Percentiles rank a stretch among this genome's conserved stretches.
Conservation (phyloP, 2,113 vertebrate species). For the Oxyura jamaicensis region DNA sequence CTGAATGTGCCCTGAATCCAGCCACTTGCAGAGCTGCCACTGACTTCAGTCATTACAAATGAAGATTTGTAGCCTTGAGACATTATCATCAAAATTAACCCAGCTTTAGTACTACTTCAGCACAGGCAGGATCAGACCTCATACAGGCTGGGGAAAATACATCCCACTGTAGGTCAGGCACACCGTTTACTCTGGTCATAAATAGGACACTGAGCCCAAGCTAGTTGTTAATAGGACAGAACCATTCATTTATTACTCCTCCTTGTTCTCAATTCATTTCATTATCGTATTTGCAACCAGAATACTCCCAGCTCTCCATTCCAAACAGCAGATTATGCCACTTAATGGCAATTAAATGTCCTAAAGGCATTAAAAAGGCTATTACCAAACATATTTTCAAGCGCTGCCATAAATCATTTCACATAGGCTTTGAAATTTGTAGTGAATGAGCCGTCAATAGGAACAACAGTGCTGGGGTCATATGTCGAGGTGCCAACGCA, state of each 20-base stretch:
- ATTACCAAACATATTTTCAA: constrained; percentile 15
- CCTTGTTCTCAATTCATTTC: not conserved
- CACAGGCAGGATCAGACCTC: not conserved
- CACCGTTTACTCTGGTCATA: fast-evolving
- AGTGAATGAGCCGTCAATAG: not conserved
- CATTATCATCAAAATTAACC: not conserved
- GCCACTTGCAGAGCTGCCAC: not conserved
- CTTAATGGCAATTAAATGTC: constrained; percentile 46
- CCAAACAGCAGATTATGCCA: constrained; percentile 11
- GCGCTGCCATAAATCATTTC: not conserved
- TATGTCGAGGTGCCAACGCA: not conserved
- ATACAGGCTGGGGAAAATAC: not conserved
- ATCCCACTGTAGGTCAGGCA: not conserved
- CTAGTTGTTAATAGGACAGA: not conserved
- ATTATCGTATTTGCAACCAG: constrained; percentile 25
- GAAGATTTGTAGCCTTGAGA: not conserved
- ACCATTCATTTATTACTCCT: not conserved
- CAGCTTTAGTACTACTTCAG: not conserved
- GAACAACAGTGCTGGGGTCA: fast-evolving
- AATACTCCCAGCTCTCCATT: constrained; percentile 37
- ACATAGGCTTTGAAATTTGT: not conserved
- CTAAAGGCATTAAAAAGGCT: constrained; percentile 18
- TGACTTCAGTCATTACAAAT: not conserved
- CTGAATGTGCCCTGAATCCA: fast-evolving
- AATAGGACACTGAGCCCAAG: not conserved